These are phyloP conservation scores for Bembecia ichneumoniformis DNA, from an alignment of 2,888 invertebrate species.

Conservation along the genomic window DNA sequence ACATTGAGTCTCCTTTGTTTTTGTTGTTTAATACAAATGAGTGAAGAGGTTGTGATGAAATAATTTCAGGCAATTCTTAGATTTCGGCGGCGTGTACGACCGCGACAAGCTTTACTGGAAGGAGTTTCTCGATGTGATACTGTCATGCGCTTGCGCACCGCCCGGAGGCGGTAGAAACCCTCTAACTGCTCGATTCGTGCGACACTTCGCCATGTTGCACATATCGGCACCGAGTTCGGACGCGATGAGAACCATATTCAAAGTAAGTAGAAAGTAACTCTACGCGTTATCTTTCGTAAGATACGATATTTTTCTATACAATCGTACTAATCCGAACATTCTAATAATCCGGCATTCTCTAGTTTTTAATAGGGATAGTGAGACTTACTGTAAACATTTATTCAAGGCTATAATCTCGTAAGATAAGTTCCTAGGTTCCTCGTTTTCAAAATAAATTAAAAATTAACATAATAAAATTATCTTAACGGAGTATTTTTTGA, in stretches of 20 bases:
- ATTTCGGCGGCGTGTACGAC: slow-evolving; percentile 88
- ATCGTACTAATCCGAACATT: too few species aligned
- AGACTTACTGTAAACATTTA: too few species aligned
- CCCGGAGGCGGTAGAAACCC: slow-evolving; percentile 93
- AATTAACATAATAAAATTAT: too few species aligned
- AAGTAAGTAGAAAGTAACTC: slow-evolving; percentile 33
- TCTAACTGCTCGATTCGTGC: slow-evolving; percentile 84
- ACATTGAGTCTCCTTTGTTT: neutral
- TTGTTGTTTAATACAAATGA: neutral
- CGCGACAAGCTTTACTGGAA: slow-evolving; percentile 92
- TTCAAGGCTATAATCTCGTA: too few species aligned
- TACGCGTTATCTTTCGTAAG: too few species aligned
- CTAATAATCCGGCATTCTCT: too few species aligned
- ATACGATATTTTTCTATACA: too few species aligned
- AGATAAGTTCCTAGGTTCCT: too few species aligned
- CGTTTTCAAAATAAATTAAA: too few species aligned
- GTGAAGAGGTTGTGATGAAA: neutral
- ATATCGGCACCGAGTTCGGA: slow-evolving; percentile 85
- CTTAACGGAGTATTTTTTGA: slow-evolving; percentile 6
- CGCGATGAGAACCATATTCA: slow-evolving; percentile 85
- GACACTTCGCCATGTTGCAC: slow-evolving; percentile 90
- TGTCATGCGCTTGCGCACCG: slow-evolving; percentile 89
- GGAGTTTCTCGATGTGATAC: slow-evolving; percentile 84
- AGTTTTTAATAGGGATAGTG: too few species aligned
- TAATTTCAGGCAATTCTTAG: slow-evolving; percentile 76